Base-by-base conservation (phyloP, 2,797 vertebrate genomes). In the Channa striata region DNA sequence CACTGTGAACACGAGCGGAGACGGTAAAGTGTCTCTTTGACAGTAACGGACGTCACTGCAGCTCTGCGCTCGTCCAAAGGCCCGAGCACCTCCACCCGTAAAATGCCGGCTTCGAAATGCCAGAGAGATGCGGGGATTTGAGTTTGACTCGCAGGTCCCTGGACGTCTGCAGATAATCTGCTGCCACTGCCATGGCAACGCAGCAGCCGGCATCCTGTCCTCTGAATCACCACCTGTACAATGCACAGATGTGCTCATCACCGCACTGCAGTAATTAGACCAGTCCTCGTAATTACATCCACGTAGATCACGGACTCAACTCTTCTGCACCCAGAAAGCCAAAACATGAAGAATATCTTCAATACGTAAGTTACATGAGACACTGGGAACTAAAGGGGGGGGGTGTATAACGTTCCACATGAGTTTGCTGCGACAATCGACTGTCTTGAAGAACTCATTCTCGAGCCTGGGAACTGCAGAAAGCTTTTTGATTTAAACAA, bases 51-150 rank as follows among this genome's bases (percentile, higher is more conserved):
- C 14, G 40, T 36, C 25, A 20, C 42, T 1, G 19, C 47, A 9
- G 20, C 8, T 19, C 47, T 16, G 17, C 17, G 14, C 60, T 13
- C 34, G 12, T 51, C 12, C 23, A 33, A 39, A 62, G 37, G 21
- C 44, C 42, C 20, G 21, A 42, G 11, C 50, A 14, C 63, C 63
- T 56, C 20, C 63, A 16, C 52, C 52, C 47, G 43, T 47, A 6
- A 54, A 33, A 13, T 0, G 4, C 6, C 50, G 13, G 30, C 39
- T 52, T 7, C n/a, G 9, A 7, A 51, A 42, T 33, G 40, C 25
- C 40, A 46, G 8, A 11, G 20, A 40, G 21, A 19, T 1, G 37
- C 2, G 0, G 14, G 33, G 10, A 13, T 16, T 6, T 1, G 40
- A 13, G 9, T 21, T 25, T 53, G 51, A 46, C 30, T 54, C 63